Conservation (phyloP, 2,888 invertebrate species). For the Rhagophthalmus giganteus region DNA sequence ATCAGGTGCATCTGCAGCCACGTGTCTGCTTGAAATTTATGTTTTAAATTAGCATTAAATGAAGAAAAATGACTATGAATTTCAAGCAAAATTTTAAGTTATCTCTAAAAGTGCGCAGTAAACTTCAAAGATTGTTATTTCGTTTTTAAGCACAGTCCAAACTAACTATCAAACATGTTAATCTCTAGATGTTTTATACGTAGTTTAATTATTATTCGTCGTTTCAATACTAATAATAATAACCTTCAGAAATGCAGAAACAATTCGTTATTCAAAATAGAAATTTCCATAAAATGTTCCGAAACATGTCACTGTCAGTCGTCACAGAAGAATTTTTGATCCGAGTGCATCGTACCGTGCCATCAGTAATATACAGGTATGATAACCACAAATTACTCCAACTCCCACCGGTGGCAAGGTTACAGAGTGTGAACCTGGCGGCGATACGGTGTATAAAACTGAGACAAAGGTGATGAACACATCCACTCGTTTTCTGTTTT, state of each 20-base stretch:
- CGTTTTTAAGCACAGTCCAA: no score
- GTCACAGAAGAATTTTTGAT: slow-evolving; percentile 4
- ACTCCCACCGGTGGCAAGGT: slow-evolving; percentile 34
- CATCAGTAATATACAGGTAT: slow-evolving; percentile 17
- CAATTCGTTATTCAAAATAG: background rate
- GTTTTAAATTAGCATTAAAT: no score
- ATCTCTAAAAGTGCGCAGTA: no score
- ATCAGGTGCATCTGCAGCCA: no score
- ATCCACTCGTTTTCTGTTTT: slow-evolving; percentile 30
- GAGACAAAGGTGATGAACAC: slow-evolving; percentile 32
- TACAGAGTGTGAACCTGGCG: slow-evolving; percentile 30
- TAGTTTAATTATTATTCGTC: no score
- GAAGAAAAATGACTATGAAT: no score
- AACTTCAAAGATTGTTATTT: no score
- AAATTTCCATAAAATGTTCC: background rate
- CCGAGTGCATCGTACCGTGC: slow-evolving; percentile 11
- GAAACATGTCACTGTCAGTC: slow-evolving; percentile 7
- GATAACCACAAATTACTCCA: slow-evolving; percentile 19
- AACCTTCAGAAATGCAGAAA: background rate
- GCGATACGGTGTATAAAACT: slow-evolving; percentile 35
- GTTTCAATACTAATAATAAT: no score
- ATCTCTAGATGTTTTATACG: no score
- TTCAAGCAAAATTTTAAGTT: no score
- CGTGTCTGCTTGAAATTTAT: no score
- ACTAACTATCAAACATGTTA: no score